Percentiles rank a stretch among this genome's conserved stretches.
Conservation (phyloP, 2,888 invertebrate species). For the Caenorhabditis afra region DNA sequence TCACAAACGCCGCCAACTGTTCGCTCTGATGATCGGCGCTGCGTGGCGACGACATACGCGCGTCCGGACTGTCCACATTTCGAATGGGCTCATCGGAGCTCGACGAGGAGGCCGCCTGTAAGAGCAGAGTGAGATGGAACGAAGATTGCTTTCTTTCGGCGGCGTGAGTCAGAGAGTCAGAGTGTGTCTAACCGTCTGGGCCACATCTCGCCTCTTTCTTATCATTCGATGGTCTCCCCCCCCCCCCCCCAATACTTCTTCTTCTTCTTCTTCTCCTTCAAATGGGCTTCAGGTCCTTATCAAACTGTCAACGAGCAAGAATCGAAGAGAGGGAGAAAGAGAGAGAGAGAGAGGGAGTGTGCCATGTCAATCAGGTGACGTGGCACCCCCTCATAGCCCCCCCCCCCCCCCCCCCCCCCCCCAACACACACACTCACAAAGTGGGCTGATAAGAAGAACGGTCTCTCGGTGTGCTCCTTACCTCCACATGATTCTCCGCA, state of each 20-base stretch:
- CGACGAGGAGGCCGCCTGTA: constrained; percentile 55
- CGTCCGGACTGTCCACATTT: constrained; percentile 39
- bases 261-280: not conserved
- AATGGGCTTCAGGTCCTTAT: constrained; percentile 26
- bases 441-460: no score
- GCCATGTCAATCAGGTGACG: constrained; percentile 21
- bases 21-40: constrained; percentile 45
- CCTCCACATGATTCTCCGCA: constrained; percentile 56
- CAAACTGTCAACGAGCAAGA: constrained; percentile 20
- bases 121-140: not conserved
- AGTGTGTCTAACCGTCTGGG: constrained; percentile 8
- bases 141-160: not conserved
- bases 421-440: not conserved
- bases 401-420: not conserved
- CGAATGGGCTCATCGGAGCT: constrained; percentile 44
- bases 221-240: not conserved
- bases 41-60: constrained; percentile 14
- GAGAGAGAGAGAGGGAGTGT: no score
- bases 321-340: no score
- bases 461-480: constrained; percentile 7
- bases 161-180: not conserved
- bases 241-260: no score
- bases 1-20: constrained; percentile 63
- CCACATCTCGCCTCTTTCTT: constrained; percentile 12
- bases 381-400: constrained; percentile 2